Base-by-base conservation (phyloP, 2,888 invertebrate genomes). In the Arrhopalites spinosus region DNA sequence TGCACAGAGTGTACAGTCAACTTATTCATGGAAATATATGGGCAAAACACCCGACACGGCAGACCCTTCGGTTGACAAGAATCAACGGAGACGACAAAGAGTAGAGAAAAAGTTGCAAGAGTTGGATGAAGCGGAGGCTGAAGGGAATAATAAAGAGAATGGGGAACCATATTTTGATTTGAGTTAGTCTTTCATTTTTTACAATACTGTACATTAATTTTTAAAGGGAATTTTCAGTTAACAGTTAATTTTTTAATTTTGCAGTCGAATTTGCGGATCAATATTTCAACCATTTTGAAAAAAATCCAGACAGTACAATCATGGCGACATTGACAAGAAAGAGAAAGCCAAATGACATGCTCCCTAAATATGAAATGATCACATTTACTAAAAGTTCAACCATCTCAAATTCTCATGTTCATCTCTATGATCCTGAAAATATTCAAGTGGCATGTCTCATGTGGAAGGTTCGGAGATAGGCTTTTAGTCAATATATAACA, bases 211-310 rank as follows among this genome's bases (percentile, higher is more conserved):
- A n/a, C n/a, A n/a, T n/a, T n/a, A n/a, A n/a, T n/a, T n/a, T n/a
- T n/a, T n/a, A n/a, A n/a, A n/a, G n/a, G n/a, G n/a, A n/a, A n/a
- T n/a, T n/a, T n/a, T n/a, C n/a, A n/a, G n/a, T n/a, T n/a, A n/a
- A n/a, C n/a, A n/a, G n/a, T n/a, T n/a, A n/a, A n/a, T n/a, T n/a
- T n/a, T n/a, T n/a, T n/a, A n/a, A 88, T n/a, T n/a, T n/a, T n/a
- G n/a, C n/a, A n/a, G n/a, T 94, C 0, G 95, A 96, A 84, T 97
- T 95, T 86, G 97, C 96, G n/a, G 94, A 95, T 84, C 91, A 92
- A 78, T 93, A 93, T 86, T 97, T 94, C 87, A 97, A 96, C 85
- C 90, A 91, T 73, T 96, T 96, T 83, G 93, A 94, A 80, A 87
- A 92, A 63, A 91, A 92, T 17, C 92, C 93, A 0, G 94, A 95